Percentiles rank a stretch among this genome's conserved stretches.
phyloP scores from a whole-genome alignment of 2,113 vertebrate species.

The human (Homo sapiens) region DNA sequence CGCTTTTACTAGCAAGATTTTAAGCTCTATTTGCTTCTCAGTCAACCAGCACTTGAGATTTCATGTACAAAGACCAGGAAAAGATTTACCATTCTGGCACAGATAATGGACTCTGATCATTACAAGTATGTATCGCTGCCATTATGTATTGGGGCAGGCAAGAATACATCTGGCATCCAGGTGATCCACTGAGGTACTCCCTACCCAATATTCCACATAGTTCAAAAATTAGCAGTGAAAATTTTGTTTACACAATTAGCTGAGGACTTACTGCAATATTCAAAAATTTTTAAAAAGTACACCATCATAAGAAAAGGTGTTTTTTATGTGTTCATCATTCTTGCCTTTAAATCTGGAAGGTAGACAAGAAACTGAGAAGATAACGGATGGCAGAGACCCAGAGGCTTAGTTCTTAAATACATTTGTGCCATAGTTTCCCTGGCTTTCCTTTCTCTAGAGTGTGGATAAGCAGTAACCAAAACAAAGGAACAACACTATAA shows the following conservation, averaged over 20 bases:
- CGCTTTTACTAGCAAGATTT: not conserved
- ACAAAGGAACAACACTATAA: not conserved
- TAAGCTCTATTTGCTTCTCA: not conserved
- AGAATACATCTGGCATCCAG: not conserved
- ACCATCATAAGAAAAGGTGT: not conserved
- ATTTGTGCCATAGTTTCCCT: not conserved
- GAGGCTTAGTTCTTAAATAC: not conserved
- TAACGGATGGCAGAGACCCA: not conserved
- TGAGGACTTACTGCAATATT: not conserved
- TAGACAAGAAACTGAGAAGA: not conserved
- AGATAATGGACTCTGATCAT: not conserved
- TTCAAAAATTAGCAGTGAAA: not conserved
- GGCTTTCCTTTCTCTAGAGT: not conserved
- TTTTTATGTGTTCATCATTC: not conserved
- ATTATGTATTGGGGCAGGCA: not conserved
- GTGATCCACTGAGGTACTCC: not conserved
- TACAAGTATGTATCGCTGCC: not conserved
- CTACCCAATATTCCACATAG: not conserved
- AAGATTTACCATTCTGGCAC: not conserved
- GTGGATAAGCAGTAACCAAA: not conserved
- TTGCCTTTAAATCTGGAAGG: not conserved
- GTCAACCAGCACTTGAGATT: not conserved
- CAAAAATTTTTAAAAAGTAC: not conserved
- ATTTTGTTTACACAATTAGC: not conserved
- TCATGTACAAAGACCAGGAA: not conserved